Conservation (phyloP, 2,113 vertebrate species). For the Cariama cristata region DNA sequence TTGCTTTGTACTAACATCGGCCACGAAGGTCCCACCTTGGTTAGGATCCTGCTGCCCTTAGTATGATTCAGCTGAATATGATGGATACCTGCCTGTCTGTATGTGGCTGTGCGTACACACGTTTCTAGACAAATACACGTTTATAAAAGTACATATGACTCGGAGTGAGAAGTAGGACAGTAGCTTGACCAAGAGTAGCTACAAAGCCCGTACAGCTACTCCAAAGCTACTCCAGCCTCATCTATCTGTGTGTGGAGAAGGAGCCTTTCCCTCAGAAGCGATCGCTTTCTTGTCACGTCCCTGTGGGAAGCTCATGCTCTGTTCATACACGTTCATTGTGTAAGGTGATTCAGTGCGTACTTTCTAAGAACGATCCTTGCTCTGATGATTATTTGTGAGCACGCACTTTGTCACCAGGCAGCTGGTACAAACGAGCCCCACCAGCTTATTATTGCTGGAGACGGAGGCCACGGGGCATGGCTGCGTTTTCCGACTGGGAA, state of each 20-base stretch:
- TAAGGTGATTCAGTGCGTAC: not conserved
- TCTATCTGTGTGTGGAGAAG: not conserved
- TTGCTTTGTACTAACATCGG: not conserved
- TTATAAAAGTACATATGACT: not conserved
- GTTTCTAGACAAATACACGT: not conserved
- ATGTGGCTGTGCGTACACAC: not conserved
- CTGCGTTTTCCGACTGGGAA: not conserved
- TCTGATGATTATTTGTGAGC: not conserved
- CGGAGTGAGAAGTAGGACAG: not conserved
- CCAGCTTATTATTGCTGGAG: not conserved
- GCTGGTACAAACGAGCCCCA: not conserved
- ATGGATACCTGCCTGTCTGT: rapidly evolving
- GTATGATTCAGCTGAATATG: not conserved
- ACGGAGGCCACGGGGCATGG: not conserved
- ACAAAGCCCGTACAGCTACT: not conserved
- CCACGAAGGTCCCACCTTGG: not conserved
- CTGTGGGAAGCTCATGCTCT: not conserved
- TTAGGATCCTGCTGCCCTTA: not conserved
- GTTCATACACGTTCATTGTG: not conserved
- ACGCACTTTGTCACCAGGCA: not conserved
- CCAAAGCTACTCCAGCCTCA: not conserved
- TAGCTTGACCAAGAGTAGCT: not conserved
- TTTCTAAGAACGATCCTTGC: not conserved
- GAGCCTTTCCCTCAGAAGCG: not conserved
- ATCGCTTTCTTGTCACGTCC: not conserved